phyloP scores from a whole-genome alignment of 1,140 invertebrate species.

The Pectinophora gossypiella region DNA sequence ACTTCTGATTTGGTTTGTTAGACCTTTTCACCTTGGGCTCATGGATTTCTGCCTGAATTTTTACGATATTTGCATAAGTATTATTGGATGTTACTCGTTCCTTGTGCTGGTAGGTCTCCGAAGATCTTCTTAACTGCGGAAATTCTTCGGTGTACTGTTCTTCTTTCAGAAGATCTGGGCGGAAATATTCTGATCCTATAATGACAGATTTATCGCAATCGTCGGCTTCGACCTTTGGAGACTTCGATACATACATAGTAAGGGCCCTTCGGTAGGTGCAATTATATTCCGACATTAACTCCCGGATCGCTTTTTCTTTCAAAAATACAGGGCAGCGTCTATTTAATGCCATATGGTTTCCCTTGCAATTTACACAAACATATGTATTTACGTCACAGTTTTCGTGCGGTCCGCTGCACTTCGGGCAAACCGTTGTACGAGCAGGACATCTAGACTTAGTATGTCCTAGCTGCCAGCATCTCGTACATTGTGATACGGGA shows the following conservation, averaged over 20 bases:
- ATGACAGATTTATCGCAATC: background rate
- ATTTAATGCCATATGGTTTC: constrained; percentile 8
- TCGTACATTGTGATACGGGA: constrained; percentile 6
- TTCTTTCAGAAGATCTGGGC: background rate
- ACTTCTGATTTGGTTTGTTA: background rate
- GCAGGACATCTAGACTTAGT: constrained; percentile 1
- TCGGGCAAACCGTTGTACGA: constrained; percentile 5
- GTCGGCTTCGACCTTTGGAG: background rate
- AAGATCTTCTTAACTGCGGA: background rate
- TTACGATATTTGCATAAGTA: background rate
- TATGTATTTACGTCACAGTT: constrained; percentile 1
- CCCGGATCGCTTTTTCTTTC: constrained; percentile 5
- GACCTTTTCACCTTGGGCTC: background rate
- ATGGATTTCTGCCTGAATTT: background rate
- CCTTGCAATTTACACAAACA: constrained; percentile 2
- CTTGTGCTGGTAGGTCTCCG: too few species aligned
- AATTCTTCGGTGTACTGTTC: background rate
- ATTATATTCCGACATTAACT: constrained; percentile 7
- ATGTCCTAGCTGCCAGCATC: constrained; percentile 8
- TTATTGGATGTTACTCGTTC: background rate
- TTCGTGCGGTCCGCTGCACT: constrained; percentile 1
- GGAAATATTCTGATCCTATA: background rate
- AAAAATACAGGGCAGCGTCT: constrained; percentile 6
- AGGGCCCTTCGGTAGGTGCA: constrained; percentile 4
- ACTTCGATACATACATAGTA: background rate